These are phyloP conservation scores for Columba janthina DNA, from an alignment of 2,113 vertebrate species.

Conservation along the genomic window DNA sequence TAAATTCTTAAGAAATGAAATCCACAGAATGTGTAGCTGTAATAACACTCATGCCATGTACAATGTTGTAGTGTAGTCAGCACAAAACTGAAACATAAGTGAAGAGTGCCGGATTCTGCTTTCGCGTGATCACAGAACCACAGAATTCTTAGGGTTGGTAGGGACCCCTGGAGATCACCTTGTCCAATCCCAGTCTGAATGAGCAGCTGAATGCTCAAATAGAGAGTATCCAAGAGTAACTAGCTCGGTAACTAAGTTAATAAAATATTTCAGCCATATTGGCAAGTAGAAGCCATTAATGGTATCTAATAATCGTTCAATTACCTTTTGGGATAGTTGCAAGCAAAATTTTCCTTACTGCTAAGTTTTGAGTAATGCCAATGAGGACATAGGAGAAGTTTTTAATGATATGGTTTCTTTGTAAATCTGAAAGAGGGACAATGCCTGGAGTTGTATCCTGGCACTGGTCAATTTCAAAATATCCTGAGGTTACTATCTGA, in stretches of 20 bases:
- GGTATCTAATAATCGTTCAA: neutral
- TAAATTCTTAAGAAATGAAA: neutral
- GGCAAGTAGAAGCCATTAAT: neutral
- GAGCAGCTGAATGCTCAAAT: neutral
- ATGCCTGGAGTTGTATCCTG: fast-evolving
- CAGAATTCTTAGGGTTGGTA: too few relatives aligned
- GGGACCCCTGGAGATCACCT: too few relatives aligned
- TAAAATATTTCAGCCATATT: neutral
- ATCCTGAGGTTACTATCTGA: neutral
- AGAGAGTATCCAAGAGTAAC: neutral
- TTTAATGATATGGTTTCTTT: neutral
- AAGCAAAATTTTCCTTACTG: neutral
- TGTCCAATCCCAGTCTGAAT: neutral
- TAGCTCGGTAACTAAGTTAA: neutral
- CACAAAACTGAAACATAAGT: neutral
- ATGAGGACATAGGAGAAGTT: neutral
- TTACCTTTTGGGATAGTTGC: neutral
- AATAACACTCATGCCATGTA: neutral
- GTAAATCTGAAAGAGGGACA: neutral
- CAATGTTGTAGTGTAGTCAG: neutral
- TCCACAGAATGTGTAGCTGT: neutral
- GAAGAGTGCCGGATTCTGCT: neutral
- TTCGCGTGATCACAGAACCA: neutral
- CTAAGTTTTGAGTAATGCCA: neutral
- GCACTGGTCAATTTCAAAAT: neutral